phyloP scores from a whole-genome alignment of 2,113 vertebrate genomes.

The Gasterosteus aculeatus region DNA sequence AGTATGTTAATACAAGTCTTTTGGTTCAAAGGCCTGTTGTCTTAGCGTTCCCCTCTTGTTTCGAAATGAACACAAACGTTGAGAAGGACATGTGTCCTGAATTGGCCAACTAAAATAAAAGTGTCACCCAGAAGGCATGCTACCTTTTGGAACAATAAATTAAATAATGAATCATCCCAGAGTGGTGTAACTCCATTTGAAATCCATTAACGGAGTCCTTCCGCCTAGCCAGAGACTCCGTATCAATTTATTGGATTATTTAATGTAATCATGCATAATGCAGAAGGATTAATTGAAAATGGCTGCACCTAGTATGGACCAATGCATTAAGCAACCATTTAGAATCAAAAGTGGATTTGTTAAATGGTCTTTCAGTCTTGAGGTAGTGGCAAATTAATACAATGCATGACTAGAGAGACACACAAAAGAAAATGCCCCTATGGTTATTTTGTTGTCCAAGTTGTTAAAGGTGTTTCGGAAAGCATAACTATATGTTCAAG shows the following conservation, averaged over 20 bases:
- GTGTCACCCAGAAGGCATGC: conserved; percentile 48
- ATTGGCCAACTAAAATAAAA: conserved; percentile 34
- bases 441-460: conserved; percentile 36
- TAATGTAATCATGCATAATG: conserved; percentile 84
- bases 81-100: conserved; percentile 13
- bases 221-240: conserved; percentile 73
- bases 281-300: conserved; percentile 82
- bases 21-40: not conserved
- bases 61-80: conserved; percentile 29
- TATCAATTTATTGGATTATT: conserved; percentile 83
- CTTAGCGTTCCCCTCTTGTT: not conserved
- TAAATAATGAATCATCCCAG: conserved; percentile 72
- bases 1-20: conserved; percentile 7
- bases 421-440: conserved; percentile 47
- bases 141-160: conserved; percentile 65
- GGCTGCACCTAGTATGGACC: conserved; percentile 67
- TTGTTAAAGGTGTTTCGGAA: conserved; percentile 2
- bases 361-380: conserved; percentile 76
- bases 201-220: conserved; percentile 78
- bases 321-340: conserved; percentile 77
- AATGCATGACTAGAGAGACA: conserved; percentile 46
- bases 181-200: conserved; percentile 77
- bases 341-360: conserved; percentile 79
- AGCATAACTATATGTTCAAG: not conserved
- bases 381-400: conserved; percentile 78